phyloP scores from a whole-genome alignment of 2,113 vertebrate species.

The Neotoma lepida region DNA sequence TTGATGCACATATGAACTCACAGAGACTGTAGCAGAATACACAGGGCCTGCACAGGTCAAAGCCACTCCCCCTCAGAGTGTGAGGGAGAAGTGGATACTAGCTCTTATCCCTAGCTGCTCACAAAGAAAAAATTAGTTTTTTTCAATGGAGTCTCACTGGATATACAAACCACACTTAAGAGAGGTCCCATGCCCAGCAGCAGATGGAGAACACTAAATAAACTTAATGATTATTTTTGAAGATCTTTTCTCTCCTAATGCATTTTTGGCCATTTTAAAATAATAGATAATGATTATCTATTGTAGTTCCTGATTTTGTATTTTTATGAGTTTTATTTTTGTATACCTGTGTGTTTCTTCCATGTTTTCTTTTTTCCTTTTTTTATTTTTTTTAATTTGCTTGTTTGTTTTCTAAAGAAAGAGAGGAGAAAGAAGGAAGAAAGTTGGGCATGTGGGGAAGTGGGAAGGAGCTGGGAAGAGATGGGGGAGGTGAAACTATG shows the following conservation, averaged over 20 bases:
- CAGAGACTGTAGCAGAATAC: too few relatives aligned
- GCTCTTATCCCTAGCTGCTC: too few relatives aligned
- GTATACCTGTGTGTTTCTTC: neutral
- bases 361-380: neutral
- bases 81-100: too few relatives aligned
- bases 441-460: neutral
- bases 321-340: neutral
- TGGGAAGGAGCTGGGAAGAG: neutral
- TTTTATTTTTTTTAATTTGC: neutral
- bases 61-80: too few relatives aligned
- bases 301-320: neutral
- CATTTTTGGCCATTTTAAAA: neutral
- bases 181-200: too few relatives aligned
- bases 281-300: neutral
- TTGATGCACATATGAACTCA: too few relatives aligned
- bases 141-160: too few relatives aligned
- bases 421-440: neutral
- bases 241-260: neutral
- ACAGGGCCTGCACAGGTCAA: too few relatives aligned
- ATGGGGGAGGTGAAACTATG: neutral
- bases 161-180: too few relatives aligned
- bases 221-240: too few relatives aligned
- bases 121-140: too few relatives aligned
- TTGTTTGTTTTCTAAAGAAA: neutral
- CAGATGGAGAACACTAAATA: too few relatives aligned